A percentile compares a stretch with the other conserved stretches of the same genome.
Conservation (phyloP, 2,797 vertebrate species). For the Crax fasciolata region DNA sequence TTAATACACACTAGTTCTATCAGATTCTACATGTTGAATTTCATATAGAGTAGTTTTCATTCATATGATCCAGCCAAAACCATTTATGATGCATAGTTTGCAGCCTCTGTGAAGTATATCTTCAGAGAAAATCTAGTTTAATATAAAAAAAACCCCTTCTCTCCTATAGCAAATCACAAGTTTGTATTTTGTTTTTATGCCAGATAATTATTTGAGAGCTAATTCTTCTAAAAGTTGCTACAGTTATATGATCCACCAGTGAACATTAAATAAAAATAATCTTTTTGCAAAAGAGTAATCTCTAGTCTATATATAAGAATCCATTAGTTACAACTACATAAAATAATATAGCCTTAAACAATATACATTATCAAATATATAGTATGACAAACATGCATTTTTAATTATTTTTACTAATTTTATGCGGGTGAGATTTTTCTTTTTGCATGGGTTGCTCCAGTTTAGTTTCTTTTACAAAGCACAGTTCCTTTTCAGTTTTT, state of each 20-base stretch:
- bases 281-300: neutral
- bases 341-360: neutral
- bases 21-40: neutral
- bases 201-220: neutral
- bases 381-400: neutral
- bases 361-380: neutral
- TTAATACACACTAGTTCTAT: neutral
- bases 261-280: neutral
- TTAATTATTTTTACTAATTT: neutral
- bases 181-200: neutral
- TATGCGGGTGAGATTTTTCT: neutral
- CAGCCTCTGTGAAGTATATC: neutral
- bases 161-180: neutral
- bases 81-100: neutral
- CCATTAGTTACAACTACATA: neutral
- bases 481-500: neutral
- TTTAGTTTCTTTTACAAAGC: neutral
- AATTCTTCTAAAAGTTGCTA: slow-evolving; percentile 28
- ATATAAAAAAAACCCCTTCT: neutral
- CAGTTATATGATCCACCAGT: neutral
- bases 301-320: slow-evolving; percentile 3
- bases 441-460: neutral
- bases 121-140: neutral
- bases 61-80: neutral
- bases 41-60: neutral